A percentile compares a stretch with the other conserved stretches of the same genome.
These are phyloP conservation scores for Acrossocheilus fasciatus DNA, from an alignment of 2,797 vertebrate species.

Conservation along the genomic window DNA sequence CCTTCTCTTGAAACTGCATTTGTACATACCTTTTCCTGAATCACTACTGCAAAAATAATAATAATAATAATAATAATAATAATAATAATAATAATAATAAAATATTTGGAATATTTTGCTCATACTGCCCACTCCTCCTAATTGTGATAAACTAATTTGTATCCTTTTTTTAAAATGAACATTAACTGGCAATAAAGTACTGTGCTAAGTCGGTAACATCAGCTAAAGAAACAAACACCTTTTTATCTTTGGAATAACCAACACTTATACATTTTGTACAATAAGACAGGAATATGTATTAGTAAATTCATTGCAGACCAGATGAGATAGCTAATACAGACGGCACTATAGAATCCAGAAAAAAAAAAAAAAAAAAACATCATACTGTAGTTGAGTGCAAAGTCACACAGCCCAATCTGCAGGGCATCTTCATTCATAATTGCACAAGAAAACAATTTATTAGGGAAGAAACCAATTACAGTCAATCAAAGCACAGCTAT, in stretches of 20 bases:
- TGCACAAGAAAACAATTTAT: slow-evolving; percentile 21
- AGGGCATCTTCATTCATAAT: slow-evolving; percentile 17
- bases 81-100: too few species aligned
- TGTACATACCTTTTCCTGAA: neutral
- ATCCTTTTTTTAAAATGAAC: neutral
- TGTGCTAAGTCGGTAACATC: neutral
- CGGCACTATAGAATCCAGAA: neutral
- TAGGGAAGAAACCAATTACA: slow-evolving; percentile 11
- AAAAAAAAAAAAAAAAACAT: neutral
- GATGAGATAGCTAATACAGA: neutral
- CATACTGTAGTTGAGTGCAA: neutral
- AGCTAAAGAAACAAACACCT: neutral
- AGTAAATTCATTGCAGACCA: neutral
- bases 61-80: neutral
- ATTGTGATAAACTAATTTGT: neutral
- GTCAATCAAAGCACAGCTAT: slow-evolving; percentile 40
- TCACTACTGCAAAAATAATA: too few species aligned
- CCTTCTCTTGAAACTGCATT: neutral
- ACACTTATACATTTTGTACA: neutral
- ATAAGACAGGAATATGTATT: neutral
- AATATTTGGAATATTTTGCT: neutral
- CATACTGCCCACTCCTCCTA: neutral
- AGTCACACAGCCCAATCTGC: slow-evolving; percentile 15
- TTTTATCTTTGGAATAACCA: neutral
- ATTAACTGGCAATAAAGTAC: neutral